Percentiles rank a stretch among this genome's conserved stretches.
These are phyloP conservation scores for Apotomis capreana DNA, from an alignment of 2,888 invertebrate genomes.

Conservation along the genomic window DNA sequence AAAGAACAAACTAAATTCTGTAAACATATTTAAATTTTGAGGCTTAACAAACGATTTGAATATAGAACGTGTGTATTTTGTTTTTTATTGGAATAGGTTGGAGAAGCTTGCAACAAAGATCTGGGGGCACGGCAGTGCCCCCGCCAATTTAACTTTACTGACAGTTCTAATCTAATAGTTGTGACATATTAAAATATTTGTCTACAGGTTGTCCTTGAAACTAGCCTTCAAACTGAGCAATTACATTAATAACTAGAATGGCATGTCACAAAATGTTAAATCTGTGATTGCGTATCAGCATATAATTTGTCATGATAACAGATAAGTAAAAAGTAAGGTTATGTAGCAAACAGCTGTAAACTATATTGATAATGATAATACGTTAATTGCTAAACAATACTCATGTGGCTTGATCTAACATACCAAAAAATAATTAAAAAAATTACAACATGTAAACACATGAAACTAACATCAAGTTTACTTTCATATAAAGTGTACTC, in stretches of 20 bases:
- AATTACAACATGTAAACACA: constrained; percentile 1
- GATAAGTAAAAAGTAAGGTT: constrained; percentile 37
- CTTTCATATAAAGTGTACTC: not conserved
- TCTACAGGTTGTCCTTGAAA: not conserved
- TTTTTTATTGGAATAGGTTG: no score
- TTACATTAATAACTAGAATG: not conserved
- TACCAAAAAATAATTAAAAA: not conserved
- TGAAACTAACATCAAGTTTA: not conserved
- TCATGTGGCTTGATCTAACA: not conserved
- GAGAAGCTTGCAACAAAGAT: no score
- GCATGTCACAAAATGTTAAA: not conserved
- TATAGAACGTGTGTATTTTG: no score
- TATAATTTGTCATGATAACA: constrained; percentile 1
- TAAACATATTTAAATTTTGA: no score
- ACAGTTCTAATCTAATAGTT: no score
- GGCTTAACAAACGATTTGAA: no score
- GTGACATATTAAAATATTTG: not conserved
- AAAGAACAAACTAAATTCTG: no score
- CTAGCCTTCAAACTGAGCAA: not conserved
- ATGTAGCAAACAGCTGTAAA: constrained; percentile 6
- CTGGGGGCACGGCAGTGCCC: no score
- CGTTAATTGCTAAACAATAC: constrained; percentile 3
- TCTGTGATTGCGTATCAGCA: not conserved
- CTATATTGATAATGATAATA: constrained; percentile 12
- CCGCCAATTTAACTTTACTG: no score